These are phyloP conservation scores for Byasa hedistus DNA, from an alignment of 2,888 invertebrate species.

Conservation along the genomic window DNA sequence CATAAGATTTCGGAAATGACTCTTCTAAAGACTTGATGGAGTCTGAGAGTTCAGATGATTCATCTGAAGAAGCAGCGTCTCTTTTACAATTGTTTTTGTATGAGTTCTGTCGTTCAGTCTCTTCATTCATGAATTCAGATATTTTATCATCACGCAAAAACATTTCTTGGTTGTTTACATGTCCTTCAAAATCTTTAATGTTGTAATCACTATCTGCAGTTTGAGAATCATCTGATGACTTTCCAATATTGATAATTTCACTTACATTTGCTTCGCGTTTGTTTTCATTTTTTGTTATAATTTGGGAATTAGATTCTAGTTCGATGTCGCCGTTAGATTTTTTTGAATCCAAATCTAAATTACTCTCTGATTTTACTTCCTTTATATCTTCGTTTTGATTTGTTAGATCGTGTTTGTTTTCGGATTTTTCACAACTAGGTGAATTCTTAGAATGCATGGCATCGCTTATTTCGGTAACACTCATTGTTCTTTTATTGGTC, in stretches of 20 bases:
- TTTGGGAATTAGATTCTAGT: constrained; percentile 39
- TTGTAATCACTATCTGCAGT: constrained; percentile 39
- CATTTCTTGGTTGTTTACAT: constrained; percentile 44
- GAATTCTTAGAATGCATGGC: constrained; percentile 44
- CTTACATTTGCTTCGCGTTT: constrained; percentile 60
- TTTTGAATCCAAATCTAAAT: constrained; percentile 38
- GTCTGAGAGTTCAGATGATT: constrained; percentile 46
- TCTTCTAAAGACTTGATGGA: constrained; percentile 67
- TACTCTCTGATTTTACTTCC: constrained; percentile 41
- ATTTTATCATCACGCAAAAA: constrained; percentile 49
- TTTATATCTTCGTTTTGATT: constrained; percentile 36
- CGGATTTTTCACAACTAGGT: constrained; percentile 38
- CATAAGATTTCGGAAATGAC: constrained; percentile 63
- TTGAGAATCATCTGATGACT: constrained; percentile 42
- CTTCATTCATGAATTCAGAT: constrained; percentile 48
- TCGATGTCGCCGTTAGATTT: constrained; percentile 38
- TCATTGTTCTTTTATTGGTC: constrained; percentile 44
- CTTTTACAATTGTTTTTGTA: constrained; percentile 51
- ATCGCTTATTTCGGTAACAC: constrained; percentile 43
- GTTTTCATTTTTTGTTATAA: constrained; percentile 50
- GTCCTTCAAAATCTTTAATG: constrained; percentile 42
- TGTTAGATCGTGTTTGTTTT: constrained; percentile 44
- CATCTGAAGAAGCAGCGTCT: constrained; percentile 44
- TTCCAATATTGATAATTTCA: constrained; percentile 40
- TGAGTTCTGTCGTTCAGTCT: constrained; percentile 40